Evolutionary conservation across 1,140 invertebrate species (phyloP), one percentile per base, ranked within the genome.

Genomic region (Akabosia matsudoensis): DNA sequence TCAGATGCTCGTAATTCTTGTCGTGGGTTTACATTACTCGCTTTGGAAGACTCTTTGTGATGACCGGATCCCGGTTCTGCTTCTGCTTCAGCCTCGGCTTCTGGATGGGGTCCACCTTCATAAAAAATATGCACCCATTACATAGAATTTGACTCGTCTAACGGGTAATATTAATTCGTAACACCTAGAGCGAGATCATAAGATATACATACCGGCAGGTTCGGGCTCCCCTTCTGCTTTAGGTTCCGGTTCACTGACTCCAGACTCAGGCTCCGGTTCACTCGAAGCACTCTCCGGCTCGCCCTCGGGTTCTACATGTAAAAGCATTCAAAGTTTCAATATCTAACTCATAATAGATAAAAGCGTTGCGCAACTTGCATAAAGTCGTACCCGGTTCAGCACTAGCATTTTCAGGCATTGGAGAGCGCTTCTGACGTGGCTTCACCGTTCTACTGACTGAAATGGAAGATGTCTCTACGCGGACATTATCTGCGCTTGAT

Each of bases 241-340:
- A 0, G 75, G 26, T 33, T 78, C 74, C n/a, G 76, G 33, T 3
- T 54, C 73, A 56, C 73, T 56, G n/a, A 51, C 73, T 10, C 73
- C 51, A 1, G 74, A 22, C 31, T 78, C 77, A 16, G 78, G 30
- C 33, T 75, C 54, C 3, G 78, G 70, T 45, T 72, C 70, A 26
- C 24, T 30, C 7, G 33, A 22, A 7, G 33, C 70, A 45, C 7
- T 14, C 34, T 72, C 70, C 7, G 84, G 80, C 64, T 88, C 87
- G 3, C 85, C 83, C 83, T 88, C 86, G 0, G 87, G 84, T 61
- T 85, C 84, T 0, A 87, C 83, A 14, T 37, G 33, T 30, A 33
- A 31, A 26, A 26, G 3, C 18, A 3, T 54, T 34, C 26, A 13
- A 28, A 51, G 7, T 33, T 28, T 67, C 45, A 34, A 34, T n/a